These are phyloP conservation scores for Ctenoplectra terminalis DNA, from an alignment of 1,140 invertebrate genomes.

Conservation along the genomic window DNA sequence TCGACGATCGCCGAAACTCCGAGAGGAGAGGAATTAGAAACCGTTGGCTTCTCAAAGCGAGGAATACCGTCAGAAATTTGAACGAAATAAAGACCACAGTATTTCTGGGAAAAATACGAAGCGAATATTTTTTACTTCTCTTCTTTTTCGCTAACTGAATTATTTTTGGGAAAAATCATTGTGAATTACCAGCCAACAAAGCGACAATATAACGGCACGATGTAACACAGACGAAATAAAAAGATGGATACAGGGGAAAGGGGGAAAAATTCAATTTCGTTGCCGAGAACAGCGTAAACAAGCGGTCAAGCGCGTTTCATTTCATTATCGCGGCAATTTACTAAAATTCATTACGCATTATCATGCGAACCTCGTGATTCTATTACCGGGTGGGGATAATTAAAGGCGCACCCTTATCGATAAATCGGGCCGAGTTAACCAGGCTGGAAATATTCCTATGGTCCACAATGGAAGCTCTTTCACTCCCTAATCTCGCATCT, in stretches of 20 bases:
- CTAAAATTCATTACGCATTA: constrained; percentile 38
- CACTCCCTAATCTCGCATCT: no score
- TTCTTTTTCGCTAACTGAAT: no score
- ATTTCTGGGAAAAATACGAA: not conserved
- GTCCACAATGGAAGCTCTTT: no score
- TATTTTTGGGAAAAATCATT: not conserved
- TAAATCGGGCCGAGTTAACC: not conserved
- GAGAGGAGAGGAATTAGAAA: not conserved
- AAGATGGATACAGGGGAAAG: not conserved
- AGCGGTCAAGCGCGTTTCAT: constrained; percentile 4
- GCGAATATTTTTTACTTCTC: no score
- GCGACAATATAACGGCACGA: not conserved
- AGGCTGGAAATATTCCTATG: not conserved
- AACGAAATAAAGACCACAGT: no score
- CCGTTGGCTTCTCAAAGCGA: no score
- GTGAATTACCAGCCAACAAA: no score
- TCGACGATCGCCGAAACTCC: not conserved
- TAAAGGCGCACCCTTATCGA: constrained; percentile 20
- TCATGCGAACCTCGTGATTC: constrained; percentile 13
- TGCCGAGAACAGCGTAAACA: not conserved
- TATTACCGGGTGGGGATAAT: constrained; percentile 10
- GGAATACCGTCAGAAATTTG: no score
- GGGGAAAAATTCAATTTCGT: not conserved
- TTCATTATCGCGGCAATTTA: constrained; percentile 26
- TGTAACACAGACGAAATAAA: not conserved